Conservation (phyloP, 2,113 vertebrate species). For the Neolamprologus falcicula region DNA sequence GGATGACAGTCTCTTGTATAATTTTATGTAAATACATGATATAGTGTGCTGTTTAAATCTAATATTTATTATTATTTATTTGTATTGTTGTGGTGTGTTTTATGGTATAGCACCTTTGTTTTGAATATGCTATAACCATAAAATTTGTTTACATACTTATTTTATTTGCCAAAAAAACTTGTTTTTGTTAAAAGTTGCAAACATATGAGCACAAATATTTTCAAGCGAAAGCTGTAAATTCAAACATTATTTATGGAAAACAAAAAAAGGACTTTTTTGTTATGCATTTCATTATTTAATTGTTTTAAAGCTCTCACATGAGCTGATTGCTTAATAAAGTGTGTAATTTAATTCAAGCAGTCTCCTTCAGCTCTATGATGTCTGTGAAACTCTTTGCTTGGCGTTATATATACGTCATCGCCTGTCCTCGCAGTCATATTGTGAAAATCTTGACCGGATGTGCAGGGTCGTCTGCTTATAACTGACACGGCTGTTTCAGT, state of each 20-base stretch:
- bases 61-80: not conserved
- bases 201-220: not conserved
- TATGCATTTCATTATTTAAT: not conserved
- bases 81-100: not conserved
- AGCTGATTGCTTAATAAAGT: not conserved
- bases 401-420: not conserved
- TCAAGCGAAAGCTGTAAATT: not conserved
- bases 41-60: not conserved
- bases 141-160: not conserved
- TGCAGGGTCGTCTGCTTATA: fast-evolving
- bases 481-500: not conserved
- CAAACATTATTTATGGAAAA: not conserved
- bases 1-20: not conserved
- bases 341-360: not conserved
- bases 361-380: not conserved
- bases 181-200: not conserved
- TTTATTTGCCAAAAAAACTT: not conserved
- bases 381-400: not conserved
- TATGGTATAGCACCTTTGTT: not conserved
- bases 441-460: constrained; percentile 15
- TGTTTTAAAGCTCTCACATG: not conserved
- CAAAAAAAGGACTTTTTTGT: not conserved
- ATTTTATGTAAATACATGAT: not conserved
- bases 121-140: not conserved
- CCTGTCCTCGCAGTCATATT: not conserved